Conservation (phyloP, 2,888 invertebrate species). For the Limnephilus marmoratus region DNA sequence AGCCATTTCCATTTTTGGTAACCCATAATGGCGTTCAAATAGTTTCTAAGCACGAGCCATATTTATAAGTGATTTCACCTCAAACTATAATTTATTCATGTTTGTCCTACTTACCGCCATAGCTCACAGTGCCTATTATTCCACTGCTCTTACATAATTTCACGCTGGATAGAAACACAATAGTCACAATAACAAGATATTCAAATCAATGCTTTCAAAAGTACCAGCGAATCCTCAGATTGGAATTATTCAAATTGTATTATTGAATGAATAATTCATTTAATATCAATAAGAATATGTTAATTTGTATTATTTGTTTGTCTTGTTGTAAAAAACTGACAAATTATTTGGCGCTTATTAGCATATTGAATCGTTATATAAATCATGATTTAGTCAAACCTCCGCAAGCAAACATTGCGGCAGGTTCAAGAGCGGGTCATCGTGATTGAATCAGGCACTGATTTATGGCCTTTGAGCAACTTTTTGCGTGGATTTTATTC, state of each 20-base stretch:
- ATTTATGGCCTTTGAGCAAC: background rate
- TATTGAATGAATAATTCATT: background rate
- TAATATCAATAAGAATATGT: background rate
- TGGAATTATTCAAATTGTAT: background rate
- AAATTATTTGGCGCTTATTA: slow-evolving; percentile 15
- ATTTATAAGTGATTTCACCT: background rate
- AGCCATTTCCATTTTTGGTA: background rate
- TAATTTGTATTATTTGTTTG: background rate
- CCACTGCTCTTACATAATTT: background rate
- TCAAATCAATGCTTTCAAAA: background rate
- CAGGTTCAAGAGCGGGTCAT: slow-evolving; percentile 4
- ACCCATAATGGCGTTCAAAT: background rate
- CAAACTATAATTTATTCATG: background rate
- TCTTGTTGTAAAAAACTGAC: slow-evolving; percentile 12
- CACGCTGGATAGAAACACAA: background rate
- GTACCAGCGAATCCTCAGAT: background rate
- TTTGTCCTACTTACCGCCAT: background rate
- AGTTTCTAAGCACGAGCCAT: background rate
- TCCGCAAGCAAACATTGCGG: background rate
- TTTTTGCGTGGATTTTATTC: background rate
- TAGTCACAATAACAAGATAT: background rate
- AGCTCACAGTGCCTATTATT: background rate
- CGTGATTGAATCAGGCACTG: slow-evolving; percentile 11
- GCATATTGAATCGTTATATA: slow-evolving; percentile 5
- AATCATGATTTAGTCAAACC: slow-evolving; percentile 10